Base-by-base conservation (phyloP, 2,113 vertebrate genomes). In the Ivindomyrus marchei region DNA sequence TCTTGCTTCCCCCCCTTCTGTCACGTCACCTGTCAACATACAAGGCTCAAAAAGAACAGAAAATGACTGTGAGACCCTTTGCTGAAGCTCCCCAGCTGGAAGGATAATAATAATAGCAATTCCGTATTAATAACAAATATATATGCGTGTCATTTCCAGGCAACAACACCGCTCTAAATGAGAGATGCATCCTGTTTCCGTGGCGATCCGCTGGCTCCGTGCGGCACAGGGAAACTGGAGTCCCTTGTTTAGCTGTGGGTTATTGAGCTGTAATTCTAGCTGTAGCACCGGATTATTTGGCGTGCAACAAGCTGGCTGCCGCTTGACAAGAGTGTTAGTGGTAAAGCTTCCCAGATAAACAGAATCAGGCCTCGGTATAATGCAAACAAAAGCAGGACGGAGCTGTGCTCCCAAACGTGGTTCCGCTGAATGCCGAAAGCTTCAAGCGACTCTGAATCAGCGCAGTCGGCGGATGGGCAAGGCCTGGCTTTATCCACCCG, bases 341-440 rank as follows among this genome's bases (percentile, higher is more conserved):
- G 94, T 95, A 93, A 94, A 92, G 92, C 93, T 91, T 94, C 94
- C 95, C 95, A 94, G 94, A 96, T 46, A 85, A 89, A 89, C 94
- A 95, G 94, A 91, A 95, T 93, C 92, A 90, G 93, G 95, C 95
- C 93, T 93, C 93, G 84, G 89, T 94, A 94, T 94, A 94, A 92
- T 93, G 92, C 93, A 96, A 96, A 96, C 94, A 95, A 94, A 95
- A 95, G 93, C 94, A 94, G 94, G 92, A 93, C 90, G 42, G 89
- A 27, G 39, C 39, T 19, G 0, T 91, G 91, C 91, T 94, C 92
- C 31, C 92, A 92, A 91, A 91, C 92, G 92, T 90, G 93, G 93
- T 94, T 92, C 92, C 90, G 92, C 92, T 93, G 74, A 42, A 80
- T 3, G 74, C 36, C 5, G 15, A 42, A 93, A 80, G 31, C 74